Percentiles rank a stretch among this genome's conserved stretches.
phyloP scores from a whole-genome alignment of 2,113 vertebrate species.

The Ranitomeya variabilis region DNA sequence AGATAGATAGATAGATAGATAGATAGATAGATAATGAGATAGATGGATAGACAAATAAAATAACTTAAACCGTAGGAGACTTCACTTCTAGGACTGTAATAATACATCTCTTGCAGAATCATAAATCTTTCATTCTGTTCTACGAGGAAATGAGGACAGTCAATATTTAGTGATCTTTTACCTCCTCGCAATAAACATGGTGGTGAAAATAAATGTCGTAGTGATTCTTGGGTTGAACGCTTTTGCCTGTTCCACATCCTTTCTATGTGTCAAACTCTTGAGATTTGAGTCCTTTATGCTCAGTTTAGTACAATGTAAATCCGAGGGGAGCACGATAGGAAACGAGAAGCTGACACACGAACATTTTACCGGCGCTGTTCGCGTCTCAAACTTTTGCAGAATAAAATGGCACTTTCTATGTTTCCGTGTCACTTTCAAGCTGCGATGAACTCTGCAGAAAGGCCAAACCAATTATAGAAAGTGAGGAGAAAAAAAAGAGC shows the following conservation, averaged over 20 bases:
- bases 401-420: not conserved
- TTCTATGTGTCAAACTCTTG: not conserved
- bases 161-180: conserved; percentile 15
- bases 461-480: conserved; percentile 14
- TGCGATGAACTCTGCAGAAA: not conserved
- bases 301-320: not conserved
- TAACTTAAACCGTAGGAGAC: not conserved
- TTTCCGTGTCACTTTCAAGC: not conserved
- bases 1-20: not conserved
- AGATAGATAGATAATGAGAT: not conserved
- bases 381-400: not conserved
- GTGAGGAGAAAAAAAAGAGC: not conserved
- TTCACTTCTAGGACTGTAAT: not conserved
- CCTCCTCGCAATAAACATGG: not conserved
- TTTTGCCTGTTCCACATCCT: conserved; percentile 9
- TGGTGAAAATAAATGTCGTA: not conserved
- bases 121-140: conserved; percentile 14
- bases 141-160: not conserved
- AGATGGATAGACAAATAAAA: not conserved
- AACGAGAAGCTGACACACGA: not conserved
- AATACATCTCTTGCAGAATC: not conserved
- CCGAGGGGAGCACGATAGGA: not conserved
- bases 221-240: not conserved
- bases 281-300: not conserved
- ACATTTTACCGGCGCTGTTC: not conserved